Evolutionary conservation across 1,140 invertebrate genomes (phyloP).

Genomic region (Aphelenchoides besseyi): DNA sequence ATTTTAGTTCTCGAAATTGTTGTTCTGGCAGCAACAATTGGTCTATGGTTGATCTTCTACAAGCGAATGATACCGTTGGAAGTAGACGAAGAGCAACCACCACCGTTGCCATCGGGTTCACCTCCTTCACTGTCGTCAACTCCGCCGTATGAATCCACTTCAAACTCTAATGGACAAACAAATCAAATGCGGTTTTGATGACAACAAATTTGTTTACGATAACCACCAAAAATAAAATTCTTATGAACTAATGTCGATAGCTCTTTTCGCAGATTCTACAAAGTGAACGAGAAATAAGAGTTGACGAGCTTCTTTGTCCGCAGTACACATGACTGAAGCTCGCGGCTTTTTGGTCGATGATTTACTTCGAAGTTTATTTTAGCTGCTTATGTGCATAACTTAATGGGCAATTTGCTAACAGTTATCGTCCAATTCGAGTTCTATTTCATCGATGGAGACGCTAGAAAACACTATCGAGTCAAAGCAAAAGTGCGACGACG

Average conservation of each 20-base stretch:
- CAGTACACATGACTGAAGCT: too few relatives aligned
- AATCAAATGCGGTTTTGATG: not conserved
- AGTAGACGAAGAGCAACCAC: not conserved
- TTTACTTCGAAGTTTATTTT: too few relatives aligned
- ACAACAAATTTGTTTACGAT: too few relatives aligned
- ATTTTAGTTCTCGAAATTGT: not conserved
- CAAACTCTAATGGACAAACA: not conserved
- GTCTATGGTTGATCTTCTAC: not conserved
- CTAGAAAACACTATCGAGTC: not conserved
- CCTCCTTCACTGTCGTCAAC: not conserved
- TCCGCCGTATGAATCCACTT: not conserved
- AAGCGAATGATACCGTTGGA: not conserved
- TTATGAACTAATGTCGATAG: too few relatives aligned
- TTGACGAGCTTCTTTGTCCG: too few relatives aligned
- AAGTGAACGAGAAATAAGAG: too few relatives aligned
- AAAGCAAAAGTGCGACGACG: not conserved
- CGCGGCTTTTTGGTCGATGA: too few relatives aligned
- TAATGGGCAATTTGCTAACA: not conserved
- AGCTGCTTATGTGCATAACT: too few relatives aligned
- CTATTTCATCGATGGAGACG: not conserved
- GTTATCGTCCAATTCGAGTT: conserved; percentile 2
- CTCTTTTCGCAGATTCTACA: too few relatives aligned
- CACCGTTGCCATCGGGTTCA: not conserved
- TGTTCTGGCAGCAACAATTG: not conserved
- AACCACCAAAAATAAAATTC: too few relatives aligned